Conservation (phyloP, 2,113 vertebrate genomes). For the Ariopsis seemanni region DNA sequence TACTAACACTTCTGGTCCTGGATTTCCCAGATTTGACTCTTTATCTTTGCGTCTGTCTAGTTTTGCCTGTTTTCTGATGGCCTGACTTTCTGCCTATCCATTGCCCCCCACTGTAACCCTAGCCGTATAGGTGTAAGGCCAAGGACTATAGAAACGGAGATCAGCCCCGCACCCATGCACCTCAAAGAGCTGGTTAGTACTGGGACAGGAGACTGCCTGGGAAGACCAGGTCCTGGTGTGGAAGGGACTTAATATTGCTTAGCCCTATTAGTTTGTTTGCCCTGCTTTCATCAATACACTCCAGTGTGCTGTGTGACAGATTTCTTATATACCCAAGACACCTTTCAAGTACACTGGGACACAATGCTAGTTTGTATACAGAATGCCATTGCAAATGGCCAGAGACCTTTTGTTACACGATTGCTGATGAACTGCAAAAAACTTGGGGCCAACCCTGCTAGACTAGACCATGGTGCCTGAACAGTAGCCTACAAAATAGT, state of each 20-base stretch:
- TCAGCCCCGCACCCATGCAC: too few species aligned
- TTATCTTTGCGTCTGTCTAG: background rate
- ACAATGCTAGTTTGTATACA: constrained; percentile 4
- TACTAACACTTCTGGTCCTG: background rate
- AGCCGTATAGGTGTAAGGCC: too few species aligned
- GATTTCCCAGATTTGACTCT: background rate
- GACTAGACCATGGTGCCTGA: background rate
- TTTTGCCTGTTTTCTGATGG: background rate
- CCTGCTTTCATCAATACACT: background rate
- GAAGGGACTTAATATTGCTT: background rate
- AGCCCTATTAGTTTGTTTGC: background rate
- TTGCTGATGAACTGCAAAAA: constrained; percentile 8
- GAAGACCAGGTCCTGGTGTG: too few species aligned
- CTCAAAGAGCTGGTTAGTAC: too few species aligned
- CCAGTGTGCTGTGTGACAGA: background rate
- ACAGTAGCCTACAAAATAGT: background rate
- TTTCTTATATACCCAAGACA: background rate
- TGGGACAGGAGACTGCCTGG: too few species aligned
- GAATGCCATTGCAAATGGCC: background rate
- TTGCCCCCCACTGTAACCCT: background rate
- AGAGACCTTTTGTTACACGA: background rate
- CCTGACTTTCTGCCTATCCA: background rate
- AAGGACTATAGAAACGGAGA: too few species aligned
- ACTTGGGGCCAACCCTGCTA: background rate
- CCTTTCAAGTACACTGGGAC: background rate